Base-by-base conservation (phyloP, 2,888 invertebrate species). In the Zygaena filipendulae region DNA sequence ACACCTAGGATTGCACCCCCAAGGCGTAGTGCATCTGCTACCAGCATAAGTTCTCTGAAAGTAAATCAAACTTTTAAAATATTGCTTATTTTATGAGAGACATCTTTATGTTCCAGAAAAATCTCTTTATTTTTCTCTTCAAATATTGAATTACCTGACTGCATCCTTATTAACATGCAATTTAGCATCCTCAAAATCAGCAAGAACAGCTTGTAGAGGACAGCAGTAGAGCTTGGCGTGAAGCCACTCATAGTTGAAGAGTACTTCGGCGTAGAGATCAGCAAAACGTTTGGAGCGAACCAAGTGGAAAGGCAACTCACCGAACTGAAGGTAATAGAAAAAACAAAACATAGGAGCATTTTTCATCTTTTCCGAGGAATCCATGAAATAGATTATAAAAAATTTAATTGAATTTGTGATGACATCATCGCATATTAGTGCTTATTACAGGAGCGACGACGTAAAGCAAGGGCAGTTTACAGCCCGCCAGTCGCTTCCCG, bases 201-300 rank as follows among this genome's bases (percentile, higher is more conserved):
- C 91, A 4, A 98, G 77, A 1, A 97, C 91, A 0, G 95, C 91
- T 64, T 97, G 97, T 8, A 99, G 81, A 0, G 98, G 97, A 59
- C 97, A 97, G 49, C 95, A 94, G 42, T 91, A 91, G 1, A 97
- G 81, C 59, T 98, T 98, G 0, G 97, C 96, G 57, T 97, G 96
- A 0, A 98, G 81, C 95, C 97, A 99, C 51, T 95, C 91, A 60
- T 97, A 98, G 69, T 97, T 97, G 71, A 99, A 99, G 0, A 98
- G 81, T 0, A 97, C 97, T 53, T 95, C 87, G 21, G 90, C 88
- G 55, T 94, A 95, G 9, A 98, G 77, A 61, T 97, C 96, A 28
- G 90, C 88, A 56, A 93, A 92, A 18, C 97, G 85, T 38, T 93
- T 87, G 0, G 97, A 91, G 4, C 97, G 84, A 0, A 97, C 90